Percentiles rank a stretch among this genome's conserved stretches.
Evolutionary conservation across 2,888 invertebrate genomes (phyloP).

Genomic region (Macrophya annulata): DNA sequence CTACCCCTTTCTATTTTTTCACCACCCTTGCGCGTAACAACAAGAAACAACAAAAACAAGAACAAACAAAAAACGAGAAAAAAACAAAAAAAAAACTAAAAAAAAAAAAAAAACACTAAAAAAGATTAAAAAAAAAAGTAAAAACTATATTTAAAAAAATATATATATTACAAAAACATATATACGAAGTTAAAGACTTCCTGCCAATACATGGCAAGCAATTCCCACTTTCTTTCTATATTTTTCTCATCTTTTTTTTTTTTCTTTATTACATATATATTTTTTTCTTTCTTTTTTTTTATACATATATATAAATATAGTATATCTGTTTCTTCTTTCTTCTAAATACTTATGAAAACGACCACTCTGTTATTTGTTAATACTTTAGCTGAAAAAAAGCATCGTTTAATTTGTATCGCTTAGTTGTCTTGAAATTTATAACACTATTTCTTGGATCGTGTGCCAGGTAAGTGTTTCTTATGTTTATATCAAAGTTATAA

Average conservation of each 20-base stretch:
- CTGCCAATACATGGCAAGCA: slow-evolving; percentile 68
- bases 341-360: slow-evolving; percentile 1
- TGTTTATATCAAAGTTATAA: slow-evolving; percentile 21
- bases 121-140: slow-evolving; percentile 64
- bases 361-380: background rate
- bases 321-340: background rate
- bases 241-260: background rate
- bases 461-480: slow-evolving; percentile 53
- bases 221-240: slow-evolving; percentile 40
- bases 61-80: slow-evolving; percentile 56
- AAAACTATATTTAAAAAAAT: slow-evolving; percentile 73
- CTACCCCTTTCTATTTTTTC: slow-evolving; percentile 77
- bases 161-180: slow-evolving; percentile 71
- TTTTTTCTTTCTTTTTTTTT: slow-evolving; percentile 17
- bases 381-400: background rate
- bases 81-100: slow-evolving; percentile 65
- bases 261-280: background rate
- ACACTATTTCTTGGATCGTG: slow-evolving; percentile 27
- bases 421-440: slow-evolving; percentile 28
- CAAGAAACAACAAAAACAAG: slow-evolving; percentile 3
- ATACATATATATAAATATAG: background rate
- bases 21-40: slow-evolving; percentile 70
- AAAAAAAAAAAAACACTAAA: slow-evolving; percentile 62
- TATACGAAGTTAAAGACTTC: slow-evolving; percentile 72
- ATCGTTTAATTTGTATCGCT: background rate